Conservation (phyloP, 2,113 vertebrate species). For the Dinomys branickii region DNA sequence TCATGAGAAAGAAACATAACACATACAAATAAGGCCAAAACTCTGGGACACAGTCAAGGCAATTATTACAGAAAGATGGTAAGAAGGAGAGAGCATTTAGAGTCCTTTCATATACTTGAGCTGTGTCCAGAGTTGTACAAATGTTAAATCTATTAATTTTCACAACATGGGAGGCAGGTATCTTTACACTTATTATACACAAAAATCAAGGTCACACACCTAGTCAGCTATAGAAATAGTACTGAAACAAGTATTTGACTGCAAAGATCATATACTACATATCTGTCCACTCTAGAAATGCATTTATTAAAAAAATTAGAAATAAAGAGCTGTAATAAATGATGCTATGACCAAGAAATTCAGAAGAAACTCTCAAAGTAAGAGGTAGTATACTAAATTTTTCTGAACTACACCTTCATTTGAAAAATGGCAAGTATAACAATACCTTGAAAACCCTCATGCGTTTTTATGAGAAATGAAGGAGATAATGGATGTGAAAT, state of each 20-base stretch:
- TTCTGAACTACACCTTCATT: not conserved
- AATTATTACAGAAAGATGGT: not conserved
- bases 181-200: not conserved
- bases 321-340: not conserved
- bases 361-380: not conserved
- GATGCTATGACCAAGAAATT: not conserved
- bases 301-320: not conserved
- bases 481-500: not conserved
- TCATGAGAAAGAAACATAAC: not conserved
- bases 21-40: not conserved
- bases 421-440: not conserved
- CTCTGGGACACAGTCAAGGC: not conserved
- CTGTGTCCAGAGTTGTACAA: not conserved
- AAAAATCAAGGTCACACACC: not conserved
- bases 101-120: not conserved
- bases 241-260: not conserved
- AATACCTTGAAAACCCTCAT: not conserved
- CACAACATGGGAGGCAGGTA: not conserved
- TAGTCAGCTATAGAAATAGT: not conserved
- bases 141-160: not conserved
- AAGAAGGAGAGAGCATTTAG: not conserved
- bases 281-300: not conserved
- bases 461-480: not conserved
- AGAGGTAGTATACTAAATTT: not conserved
- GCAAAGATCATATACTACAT: not conserved